Conservation (phyloP, 2,113 vertebrate genomes). For the Burhinus oedicnemus region DNA sequence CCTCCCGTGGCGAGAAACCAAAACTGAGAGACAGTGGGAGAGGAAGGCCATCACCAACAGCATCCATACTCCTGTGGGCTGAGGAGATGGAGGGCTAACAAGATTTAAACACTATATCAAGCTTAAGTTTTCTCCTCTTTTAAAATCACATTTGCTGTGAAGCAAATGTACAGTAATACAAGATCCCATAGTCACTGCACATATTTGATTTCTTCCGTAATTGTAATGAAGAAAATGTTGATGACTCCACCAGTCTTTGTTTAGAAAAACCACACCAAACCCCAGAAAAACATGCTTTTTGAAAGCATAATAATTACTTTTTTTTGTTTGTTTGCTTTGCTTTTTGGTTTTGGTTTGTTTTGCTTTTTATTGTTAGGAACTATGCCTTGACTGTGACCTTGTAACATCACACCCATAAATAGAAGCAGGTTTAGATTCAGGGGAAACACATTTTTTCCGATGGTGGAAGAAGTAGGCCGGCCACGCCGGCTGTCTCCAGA, state of each 20-base stretch:
- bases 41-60: neutral
- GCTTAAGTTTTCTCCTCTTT: slow-evolving; percentile 23
- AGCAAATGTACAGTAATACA: neutral
- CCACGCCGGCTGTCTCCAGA: neutral
- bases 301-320: neutral
- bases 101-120: slow-evolving; percentile 17
- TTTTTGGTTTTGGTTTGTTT: neutral
- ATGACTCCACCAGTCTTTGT: slow-evolving; percentile 43
- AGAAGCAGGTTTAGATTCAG: slow-evolving; percentile 21
- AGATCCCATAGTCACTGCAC: neutral
- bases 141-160: slow-evolving; percentile 11
- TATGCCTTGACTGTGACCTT: neutral
- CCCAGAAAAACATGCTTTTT: neutral
- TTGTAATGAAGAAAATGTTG: slow-evolving; percentile 5
- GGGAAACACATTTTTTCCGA: slow-evolving; percentile 36
- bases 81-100: slow-evolving; percentile 32
- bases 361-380: slow-evolving; percentile 24
- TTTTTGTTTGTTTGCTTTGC: neutral
- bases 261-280: neutral
- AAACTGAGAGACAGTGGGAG: neutral
- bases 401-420: slow-evolving; percentile 1
- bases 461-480: slow-evolving; percentile 14
- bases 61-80: neutral
- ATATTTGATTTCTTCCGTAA: slow-evolving; percentile 36
- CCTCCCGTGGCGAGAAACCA: neutral